Evolutionary conservation across 2,797 vertebrate species (phyloP).

Genomic region (Sebastes goodei): DNA sequence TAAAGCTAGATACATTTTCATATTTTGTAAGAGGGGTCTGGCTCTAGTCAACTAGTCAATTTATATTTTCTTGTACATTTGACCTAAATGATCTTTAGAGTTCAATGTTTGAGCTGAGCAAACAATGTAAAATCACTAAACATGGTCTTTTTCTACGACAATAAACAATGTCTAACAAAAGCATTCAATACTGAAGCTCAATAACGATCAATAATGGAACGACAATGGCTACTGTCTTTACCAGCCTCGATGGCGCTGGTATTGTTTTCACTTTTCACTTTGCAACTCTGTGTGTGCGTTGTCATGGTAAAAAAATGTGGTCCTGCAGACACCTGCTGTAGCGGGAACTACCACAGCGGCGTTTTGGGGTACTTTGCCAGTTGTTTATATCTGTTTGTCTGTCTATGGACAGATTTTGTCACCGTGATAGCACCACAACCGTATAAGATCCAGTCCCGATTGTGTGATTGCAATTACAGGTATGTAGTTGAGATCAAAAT

Average conservation of each 20-base stretch:
- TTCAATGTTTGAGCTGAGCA: neutral
- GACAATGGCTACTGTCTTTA: neutral
- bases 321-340: neutral
- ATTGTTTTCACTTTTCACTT: neutral
- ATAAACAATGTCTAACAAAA: neutral
- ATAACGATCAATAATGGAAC: neutral
- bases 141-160: neutral
- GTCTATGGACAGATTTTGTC: neutral
- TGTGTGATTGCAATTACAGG: neutral
- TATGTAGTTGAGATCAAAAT: neutral
- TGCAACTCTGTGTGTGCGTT: neutral
- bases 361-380: neutral
- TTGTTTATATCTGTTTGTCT: neutral
- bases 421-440: too few relatives aligned
- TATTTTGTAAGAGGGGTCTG: neutral
- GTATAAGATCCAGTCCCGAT: too few relatives aligned
- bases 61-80: neutral
- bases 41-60: neutral
- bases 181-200: neutral
- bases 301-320: neutral
- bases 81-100: neutral
- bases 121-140: neutral
- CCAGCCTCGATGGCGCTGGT: rapidly evolving
- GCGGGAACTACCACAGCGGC: neutral
- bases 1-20: neutral